Percentiles rank a stretch among this genome's conserved stretches.
phyloP scores from a whole-genome alignment of 2,888 invertebrate species.

The Meiosimyza platycephala region DNA sequence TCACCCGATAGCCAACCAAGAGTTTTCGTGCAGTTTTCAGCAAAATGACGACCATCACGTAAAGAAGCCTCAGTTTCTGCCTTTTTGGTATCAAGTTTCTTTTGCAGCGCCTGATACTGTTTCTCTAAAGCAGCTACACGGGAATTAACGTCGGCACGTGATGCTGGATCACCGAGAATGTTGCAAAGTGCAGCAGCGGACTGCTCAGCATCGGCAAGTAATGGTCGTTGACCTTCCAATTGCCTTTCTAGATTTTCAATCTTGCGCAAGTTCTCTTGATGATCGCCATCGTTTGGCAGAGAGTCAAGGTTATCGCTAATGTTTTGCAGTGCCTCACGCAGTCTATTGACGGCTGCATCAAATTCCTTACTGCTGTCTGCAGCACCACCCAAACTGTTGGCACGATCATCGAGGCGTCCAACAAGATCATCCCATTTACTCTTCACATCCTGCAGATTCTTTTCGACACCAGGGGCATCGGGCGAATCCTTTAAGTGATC shows the following conservation, averaged over 20 bases:
- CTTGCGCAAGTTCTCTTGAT: slow-evolving; percentile 87
- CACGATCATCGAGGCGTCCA: slow-evolving; percentile 86
- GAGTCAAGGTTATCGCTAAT: slow-evolving; percentile 90
- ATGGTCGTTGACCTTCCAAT: slow-evolving; percentile 87
- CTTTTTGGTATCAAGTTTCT: slow-evolving; percentile 89
- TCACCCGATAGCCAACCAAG: slow-evolving; percentile 90
- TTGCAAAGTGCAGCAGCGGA: slow-evolving; percentile 89
- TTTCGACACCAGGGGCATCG: slow-evolving; percentile 76
- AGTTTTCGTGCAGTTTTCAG: slow-evolving; percentile 87
- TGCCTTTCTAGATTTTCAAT: slow-evolving; percentile 89
- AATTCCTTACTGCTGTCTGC: slow-evolving; percentile 94
- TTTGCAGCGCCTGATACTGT: slow-evolving; percentile 87
- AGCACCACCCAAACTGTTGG: slow-evolving; percentile 88
- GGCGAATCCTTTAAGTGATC: slow-evolving; percentile 71
- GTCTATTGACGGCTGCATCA: slow-evolving; percentile 84
- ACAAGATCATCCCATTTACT: slow-evolving; percentile 86
- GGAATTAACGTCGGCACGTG: slow-evolving; percentile 89
- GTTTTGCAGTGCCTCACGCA: slow-evolving; percentile 87
- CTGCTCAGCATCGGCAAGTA: slow-evolving; percentile 88
- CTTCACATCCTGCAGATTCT: slow-evolving; percentile 79
- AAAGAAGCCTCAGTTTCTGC: slow-evolving; percentile 89
- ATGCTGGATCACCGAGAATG: slow-evolving; percentile 89
- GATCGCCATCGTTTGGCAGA: slow-evolving; percentile 82
- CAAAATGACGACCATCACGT: slow-evolving; percentile 90
- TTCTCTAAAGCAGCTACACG: slow-evolving; percentile 88